These are phyloP conservation scores for Teleogryllus oceanicus DNA, from an alignment of 2,888 invertebrate species.

Conservation along the genomic window DNA sequence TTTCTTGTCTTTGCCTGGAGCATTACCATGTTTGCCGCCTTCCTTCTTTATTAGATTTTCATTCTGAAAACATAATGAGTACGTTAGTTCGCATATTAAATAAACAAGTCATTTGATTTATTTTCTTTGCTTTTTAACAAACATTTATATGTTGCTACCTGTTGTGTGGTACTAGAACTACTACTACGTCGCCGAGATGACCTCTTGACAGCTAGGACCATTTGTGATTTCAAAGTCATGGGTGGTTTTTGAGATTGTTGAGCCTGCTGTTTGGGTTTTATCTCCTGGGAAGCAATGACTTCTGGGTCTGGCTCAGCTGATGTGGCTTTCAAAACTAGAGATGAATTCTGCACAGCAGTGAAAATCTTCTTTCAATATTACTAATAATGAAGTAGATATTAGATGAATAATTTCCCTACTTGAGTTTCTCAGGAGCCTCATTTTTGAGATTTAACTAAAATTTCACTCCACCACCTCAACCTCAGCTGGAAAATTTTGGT, in stretches of 20 bases:
- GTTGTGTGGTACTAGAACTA: not conserved
- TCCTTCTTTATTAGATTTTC: not conserved
- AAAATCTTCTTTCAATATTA: no score
- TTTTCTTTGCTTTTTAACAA: not conserved
- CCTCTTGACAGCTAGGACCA: conserved; percentile 38
- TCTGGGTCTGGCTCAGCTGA: not conserved
- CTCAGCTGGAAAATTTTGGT: no score
- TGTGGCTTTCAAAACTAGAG: not conserved
- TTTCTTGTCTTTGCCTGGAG: conserved; percentile 25
- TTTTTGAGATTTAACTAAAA: no score
- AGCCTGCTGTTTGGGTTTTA: conserved; percentile 41
- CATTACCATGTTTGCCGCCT: not conserved
- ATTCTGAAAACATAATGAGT: not conserved
- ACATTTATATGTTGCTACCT: not conserved
- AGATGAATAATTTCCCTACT: no score
- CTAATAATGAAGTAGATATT: no score
- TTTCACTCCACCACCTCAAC: no score
- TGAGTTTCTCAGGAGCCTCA: no score
- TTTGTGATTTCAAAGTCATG: not conserved
- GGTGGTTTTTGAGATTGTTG: conserved; percentile 37
- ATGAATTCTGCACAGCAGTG: not conserved
- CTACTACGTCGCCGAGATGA: conserved; percentile 25
- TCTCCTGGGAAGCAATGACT: not conserved
- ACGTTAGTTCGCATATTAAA: not conserved
- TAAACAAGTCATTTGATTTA: no score